A percentile compares a stretch with the other conserved stretches of the same genome.
These are phyloP conservation scores for Orius insidiosus DNA, from an alignment of 1,140 invertebrate species.

Conservation along the genomic window DNA sequence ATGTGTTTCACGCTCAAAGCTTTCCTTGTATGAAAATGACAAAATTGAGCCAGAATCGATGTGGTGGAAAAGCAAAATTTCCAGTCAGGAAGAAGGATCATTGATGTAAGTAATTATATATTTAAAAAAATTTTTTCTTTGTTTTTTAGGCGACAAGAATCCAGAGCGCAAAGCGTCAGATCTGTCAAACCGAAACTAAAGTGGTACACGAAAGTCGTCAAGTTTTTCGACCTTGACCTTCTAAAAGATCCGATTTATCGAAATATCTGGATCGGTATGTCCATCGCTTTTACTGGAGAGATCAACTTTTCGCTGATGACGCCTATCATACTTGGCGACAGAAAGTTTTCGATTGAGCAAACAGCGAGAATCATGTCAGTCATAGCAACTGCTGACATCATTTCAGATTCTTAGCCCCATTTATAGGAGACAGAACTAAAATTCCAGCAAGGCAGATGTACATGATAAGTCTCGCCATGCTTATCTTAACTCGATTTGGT, in stretches of 20 bases:
- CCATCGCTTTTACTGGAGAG: constrained; percentile 45
- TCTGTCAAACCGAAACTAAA: too few species aligned
- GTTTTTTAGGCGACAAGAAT: too few species aligned
- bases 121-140: too few species aligned
- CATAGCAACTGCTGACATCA: constrained; percentile 18
- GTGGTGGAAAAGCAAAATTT: constrained; percentile 11
- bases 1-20: background rate
- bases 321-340: constrained; percentile 45
- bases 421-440: constrained; percentile 40
- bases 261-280: constrained; percentile 25
- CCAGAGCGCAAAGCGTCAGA: too few species aligned
- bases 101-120: too few species aligned
- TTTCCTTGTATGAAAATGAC: constrained; percentile 2
- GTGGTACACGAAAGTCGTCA: constrained; percentile 24
- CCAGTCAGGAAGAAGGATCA: constrained; percentile 14
- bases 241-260: constrained; percentile 36
- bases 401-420: constrained; percentile 32
- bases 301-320: constrained; percentile 46
- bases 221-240: constrained; percentile 47
- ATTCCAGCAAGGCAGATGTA: constrained; percentile 48
- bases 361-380: constrained; percentile 19
- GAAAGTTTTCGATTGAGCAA: constrained; percentile 33
- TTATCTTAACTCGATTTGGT: constrained; percentile 44
- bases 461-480: constrained; percentile 40
- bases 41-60: constrained; percentile 6